Evolutionary conservation across 2,113 vertebrate species (phyloP).

Genomic region (Alligator sinensis): DNA sequence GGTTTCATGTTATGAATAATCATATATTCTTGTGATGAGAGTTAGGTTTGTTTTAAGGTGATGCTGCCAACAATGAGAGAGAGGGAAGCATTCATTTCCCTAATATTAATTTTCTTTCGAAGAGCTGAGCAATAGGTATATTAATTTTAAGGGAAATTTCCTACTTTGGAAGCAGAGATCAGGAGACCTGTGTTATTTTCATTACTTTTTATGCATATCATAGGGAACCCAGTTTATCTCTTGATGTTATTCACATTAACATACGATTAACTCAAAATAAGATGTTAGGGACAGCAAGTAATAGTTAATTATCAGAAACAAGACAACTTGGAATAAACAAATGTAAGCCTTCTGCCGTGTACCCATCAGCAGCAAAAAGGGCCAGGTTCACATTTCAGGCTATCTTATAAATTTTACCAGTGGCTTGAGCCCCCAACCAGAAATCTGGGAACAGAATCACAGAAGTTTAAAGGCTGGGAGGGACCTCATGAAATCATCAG

Average conservation of each 20-base stretch:
- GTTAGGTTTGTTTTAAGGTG: not conserved
- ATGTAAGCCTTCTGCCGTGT: no score
- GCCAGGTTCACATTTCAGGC: no score
- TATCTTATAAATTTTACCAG: no score
- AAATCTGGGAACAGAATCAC: no score
- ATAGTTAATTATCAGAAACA: not conserved
- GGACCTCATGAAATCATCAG: no score
- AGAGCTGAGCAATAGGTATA: not conserved
- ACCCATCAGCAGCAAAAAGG: no score
- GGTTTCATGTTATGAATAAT: not conserved
- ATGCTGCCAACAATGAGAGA: not conserved
- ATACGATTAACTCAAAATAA: not conserved
- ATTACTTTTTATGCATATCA: not conserved
- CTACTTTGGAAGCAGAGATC: no score
- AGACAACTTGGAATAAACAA: not conserved
- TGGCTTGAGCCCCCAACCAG: no score
- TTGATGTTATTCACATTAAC: not conserved
- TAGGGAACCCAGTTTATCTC: not conserved
- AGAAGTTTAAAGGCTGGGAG: no score
- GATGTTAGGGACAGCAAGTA: not conserved
- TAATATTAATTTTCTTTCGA: not conserved
- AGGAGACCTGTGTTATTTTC: not conserved
- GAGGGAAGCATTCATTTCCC: not conserved
- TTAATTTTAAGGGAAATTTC: not conserved
- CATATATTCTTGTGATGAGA: not conserved